phyloP scores from a whole-genome alignment of 1,140 invertebrate genomes.

The Rhyzopertha dominica region DNA sequence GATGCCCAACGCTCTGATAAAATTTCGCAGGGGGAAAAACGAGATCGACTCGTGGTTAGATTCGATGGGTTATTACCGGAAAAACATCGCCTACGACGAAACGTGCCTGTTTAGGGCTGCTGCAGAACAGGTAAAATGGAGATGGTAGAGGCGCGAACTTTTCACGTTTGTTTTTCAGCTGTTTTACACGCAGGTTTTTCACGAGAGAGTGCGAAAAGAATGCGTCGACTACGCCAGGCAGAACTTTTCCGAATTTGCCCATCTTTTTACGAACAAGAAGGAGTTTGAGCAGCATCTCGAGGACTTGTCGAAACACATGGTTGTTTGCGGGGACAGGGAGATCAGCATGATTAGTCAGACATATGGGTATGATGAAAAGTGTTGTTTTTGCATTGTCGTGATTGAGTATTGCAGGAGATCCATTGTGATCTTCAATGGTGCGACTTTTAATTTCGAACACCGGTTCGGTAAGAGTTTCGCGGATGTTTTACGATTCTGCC shows the following conservation, averaged over 20 bases:
- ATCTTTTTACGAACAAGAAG: slow-evolving; percentile 45
- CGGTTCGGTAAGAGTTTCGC: too few species aligned
- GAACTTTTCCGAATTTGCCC: slow-evolving; percentile 51
- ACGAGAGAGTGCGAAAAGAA: slow-evolving; percentile 64
- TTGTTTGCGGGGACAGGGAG: slow-evolving; percentile 37
- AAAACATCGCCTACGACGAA: slow-evolving; percentile 76
- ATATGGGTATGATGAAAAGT: slow-evolving; percentile 38
- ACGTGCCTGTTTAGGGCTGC: slow-evolving; percentile 79
- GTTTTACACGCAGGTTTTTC: slow-evolving; percentile 71
- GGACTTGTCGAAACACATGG: slow-evolving; percentile 39
- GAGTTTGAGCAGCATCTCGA: slow-evolving; percentile 46
- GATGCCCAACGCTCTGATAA: too few species aligned
- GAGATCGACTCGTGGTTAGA: slow-evolving; percentile 71
- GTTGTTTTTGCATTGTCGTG: slow-evolving; percentile 10
- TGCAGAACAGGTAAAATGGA: slow-evolving; percentile 66
- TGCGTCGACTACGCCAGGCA: slow-evolving; percentile 66
- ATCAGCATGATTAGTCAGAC: slow-evolving; percentile 35
- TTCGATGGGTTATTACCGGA: slow-evolving; percentile 70
- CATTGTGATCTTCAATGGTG: slow-evolving; percentile 24
- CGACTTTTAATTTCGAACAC: too few species aligned
- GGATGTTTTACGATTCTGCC: too few species aligned
- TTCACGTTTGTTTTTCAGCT: slow-evolving; percentile 47
- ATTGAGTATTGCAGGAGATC: slow-evolving; percentile 22
- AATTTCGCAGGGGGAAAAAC: too few species aligned
- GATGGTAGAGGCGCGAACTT: too few species aligned